These are phyloP conservation scores for Brachyistius frenatus DNA, from an alignment of 2,113 vertebrate genomes.

Conservation along the genomic window DNA sequence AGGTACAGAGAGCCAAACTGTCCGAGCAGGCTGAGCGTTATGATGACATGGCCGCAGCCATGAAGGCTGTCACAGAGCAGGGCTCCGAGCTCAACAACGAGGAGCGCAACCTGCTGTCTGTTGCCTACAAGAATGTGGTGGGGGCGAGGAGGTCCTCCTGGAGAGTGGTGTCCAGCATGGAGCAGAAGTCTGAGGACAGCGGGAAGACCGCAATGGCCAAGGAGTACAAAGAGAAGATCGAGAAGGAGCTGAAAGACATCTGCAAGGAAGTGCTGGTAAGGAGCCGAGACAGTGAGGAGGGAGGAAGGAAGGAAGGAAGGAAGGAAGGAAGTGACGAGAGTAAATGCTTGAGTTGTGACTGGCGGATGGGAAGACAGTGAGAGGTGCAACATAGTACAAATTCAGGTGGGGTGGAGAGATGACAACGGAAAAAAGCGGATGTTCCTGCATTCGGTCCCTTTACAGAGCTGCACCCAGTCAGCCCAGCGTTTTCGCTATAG, in stretches of 20 bases:
- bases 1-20: conserved; percentile 94
- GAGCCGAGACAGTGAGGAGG: not conserved
- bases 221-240: conserved; percentile 93
- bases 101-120: conserved; percentile 97
- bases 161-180: conserved; percentile 95
- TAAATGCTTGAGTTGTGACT: not conserved
- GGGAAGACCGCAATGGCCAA: conserved; percentile 88
- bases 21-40: conserved; percentile 98
- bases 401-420: not conserved
- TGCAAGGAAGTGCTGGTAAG: conserved; percentile 98
- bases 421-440: no score
- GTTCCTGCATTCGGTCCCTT: not conserved
- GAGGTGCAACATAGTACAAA: not conserved
- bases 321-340: not conserved
- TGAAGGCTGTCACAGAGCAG: conserved; percentile 93
- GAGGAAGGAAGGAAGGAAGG: not conserved
- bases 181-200: conserved; percentile 89
- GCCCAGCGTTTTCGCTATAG: no score
- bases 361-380: not conserved
- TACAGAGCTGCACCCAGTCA: not conserved
- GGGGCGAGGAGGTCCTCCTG: conserved; percentile 95
- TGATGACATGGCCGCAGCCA: conserved; percentile 95
- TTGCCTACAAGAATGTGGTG: conserved; percentile 99
- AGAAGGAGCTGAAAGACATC: conserved; percentile 95
- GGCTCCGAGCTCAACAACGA: conserved; percentile 90